Percentiles rank a stretch among this genome's conserved stretches.
phyloP scores from a whole-genome alignment of 2,797 vertebrate genomes.

The Myripristis jacobus region DNA sequence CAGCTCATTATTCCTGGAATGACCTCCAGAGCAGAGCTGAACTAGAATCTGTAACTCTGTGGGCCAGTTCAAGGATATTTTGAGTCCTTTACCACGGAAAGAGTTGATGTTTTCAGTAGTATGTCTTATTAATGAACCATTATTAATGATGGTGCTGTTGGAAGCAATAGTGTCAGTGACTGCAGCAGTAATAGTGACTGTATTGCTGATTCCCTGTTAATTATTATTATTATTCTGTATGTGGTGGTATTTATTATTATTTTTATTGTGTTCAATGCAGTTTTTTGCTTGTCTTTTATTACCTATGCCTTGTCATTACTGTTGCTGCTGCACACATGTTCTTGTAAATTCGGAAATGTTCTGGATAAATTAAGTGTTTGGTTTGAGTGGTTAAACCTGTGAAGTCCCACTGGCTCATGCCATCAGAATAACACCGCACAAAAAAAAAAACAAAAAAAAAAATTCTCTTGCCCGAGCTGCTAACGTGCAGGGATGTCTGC shows the following conservation, averaged over 20 bases:
- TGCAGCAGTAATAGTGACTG: constrained; percentile 42
- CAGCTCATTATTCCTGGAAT: constrained; percentile 65
- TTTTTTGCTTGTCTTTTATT: constrained; percentile 11
- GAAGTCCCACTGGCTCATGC: no score
- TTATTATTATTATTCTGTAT: constrained; percentile 58
- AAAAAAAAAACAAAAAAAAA: no score
- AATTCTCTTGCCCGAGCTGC: background rate
- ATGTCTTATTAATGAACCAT: constrained; percentile 75
- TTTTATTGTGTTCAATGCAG: constrained; percentile 7
- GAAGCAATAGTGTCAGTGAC: constrained; percentile 69
- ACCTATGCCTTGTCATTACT: constrained; percentile 9
- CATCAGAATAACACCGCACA: no score
- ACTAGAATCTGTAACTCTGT: constrained; percentile 19
- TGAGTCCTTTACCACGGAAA: constrained; percentile 26
- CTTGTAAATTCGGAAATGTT: no score
- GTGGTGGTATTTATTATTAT: constrained; percentile 2
- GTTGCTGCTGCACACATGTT: background rate
- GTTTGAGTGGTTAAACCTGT: no score
- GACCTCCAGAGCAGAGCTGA: constrained; percentile 65
- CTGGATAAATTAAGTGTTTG: no score
- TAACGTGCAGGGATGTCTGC: background rate
- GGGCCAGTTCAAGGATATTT: constrained; percentile 49
- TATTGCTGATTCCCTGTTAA: constrained; percentile 43
- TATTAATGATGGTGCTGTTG: constrained; percentile 61
- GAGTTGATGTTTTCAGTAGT: constrained; percentile 56